phyloP scores from a whole-genome alignment of 1,140 invertebrate species.

The Drosophila orosa region DNA sequence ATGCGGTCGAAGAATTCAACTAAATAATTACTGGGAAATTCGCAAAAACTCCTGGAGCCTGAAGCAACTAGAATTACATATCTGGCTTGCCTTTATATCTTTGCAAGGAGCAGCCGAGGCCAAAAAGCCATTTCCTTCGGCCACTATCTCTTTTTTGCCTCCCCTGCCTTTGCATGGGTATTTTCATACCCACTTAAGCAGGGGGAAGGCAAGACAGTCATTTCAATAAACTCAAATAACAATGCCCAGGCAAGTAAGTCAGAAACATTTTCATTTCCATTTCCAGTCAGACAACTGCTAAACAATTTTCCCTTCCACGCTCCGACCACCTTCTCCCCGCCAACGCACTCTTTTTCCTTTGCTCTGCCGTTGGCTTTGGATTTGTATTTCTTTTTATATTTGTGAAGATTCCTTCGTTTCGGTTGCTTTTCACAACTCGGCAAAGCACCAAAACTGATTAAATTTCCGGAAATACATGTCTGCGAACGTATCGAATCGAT shows the following conservation, averaged over 20 bases:
- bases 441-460: conserved; percentile 69
- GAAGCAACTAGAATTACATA: conserved; percentile 9
- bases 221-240: conserved; percentile 69
- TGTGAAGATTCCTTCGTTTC: conserved; percentile 33
- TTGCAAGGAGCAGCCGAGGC: background rate
- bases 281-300: conserved; percentile 54
- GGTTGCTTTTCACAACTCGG: conserved; percentile 38
- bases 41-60: background rate
- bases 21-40: conserved; percentile 17
- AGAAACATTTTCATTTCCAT: conserved; percentile 64
- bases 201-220: conserved; percentile 41
- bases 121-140: conserved; percentile 30
- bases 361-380: conserved; percentile 29
- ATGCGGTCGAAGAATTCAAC: conserved; percentile 8
- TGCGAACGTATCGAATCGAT: conserved; percentile 52
- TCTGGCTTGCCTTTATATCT: conserved; percentile 10
- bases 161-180: conserved; percentile 13
- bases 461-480: conserved; percentile 61
- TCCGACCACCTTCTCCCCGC: background rate
- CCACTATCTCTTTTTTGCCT: conserved; percentile 11
- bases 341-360: conserved; percentile 15
- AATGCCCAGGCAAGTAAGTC: conserved; percentile 61
- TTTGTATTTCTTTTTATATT: conserved; percentile 46
- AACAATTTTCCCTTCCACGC: conserved; percentile 31
- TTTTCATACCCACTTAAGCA: conserved; percentile 58